Evolutionary conservation across 2,888 invertebrate genomes (phyloP).

Genomic region (Blomia tropicalis): DNA sequence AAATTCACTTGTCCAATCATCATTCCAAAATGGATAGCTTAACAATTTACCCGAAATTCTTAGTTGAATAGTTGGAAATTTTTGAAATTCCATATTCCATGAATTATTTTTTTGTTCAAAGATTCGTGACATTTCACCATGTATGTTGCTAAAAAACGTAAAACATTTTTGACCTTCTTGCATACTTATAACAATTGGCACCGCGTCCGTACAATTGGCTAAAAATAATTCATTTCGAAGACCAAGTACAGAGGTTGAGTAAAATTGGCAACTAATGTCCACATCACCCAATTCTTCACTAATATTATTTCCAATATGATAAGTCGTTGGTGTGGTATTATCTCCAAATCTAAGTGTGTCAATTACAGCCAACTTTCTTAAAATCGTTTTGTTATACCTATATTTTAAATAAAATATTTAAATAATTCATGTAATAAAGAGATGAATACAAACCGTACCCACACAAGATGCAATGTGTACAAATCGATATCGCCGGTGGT

Average conservation of each 20-base stretch:
- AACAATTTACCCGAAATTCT: neutral
- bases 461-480: constrained; percentile 12
- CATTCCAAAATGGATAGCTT: neutral
- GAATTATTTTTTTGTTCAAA: neutral
- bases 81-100: neutral
- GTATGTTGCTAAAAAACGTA: neutral
- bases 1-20: neutral
- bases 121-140: neutral
- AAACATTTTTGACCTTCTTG: constrained; percentile 8
- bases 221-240: neutral
- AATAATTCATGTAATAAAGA: neutral
- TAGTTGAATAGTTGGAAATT: neutral
- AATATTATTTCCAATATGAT: neutral
- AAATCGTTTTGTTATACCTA: neutral
- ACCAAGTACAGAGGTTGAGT: neutral
- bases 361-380: neutral
- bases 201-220: neutral
- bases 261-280: neutral
- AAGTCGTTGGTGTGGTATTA: neutral
- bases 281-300: neutral
- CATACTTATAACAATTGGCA: neutral
- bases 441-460: neutral
- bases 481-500: neutral
- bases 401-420: neutral
- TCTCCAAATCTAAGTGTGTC: neutral